Base-by-base conservation (phyloP, 2,888 invertebrate genomes). In the Dynastes maya region DNA sequence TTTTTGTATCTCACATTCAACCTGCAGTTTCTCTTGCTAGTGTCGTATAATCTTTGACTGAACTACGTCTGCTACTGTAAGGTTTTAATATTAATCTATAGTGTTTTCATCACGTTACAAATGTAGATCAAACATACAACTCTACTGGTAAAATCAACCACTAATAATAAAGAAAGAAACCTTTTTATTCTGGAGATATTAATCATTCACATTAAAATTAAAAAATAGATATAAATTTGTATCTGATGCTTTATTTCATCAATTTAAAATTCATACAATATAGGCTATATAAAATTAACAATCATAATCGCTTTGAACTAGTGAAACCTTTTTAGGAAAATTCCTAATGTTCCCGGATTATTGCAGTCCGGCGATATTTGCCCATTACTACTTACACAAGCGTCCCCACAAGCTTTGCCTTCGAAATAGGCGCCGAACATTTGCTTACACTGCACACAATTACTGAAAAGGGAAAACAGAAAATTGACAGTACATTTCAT, bases 351-450 rank as follows among this genome's bases (percentile, higher is more conserved):
- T 32, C 85, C 86, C n/a, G 90, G 89, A 84, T 90, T 90, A 85
- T 90, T 90, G 84, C 90, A 90, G 81, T 91, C 90, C 0, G 90
- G 90, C 29, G 87, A 86, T 76, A 85, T 79, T 70, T 78, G 70
- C 13, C 87, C 87, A 78, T 86, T 83, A 76, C 84, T 86, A 5
- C 82, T 79, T 53, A 89, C 84, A 82, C 90, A 90, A 64, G 88
- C 86, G 79, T 90, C 90, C 27, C 89, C 90, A 81, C 90, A 90
- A 27, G 86, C 86, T 82, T 88, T 87, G 49, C 90, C 90, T 81
- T 88, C 86, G 84, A 90, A 90, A 83, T 89, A 90, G n/a, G 87
- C 88, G 1, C 90, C 90, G 82, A 88, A 90, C 89, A 90, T 90
- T 83, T 89, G 87, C 83, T 90, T 90, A 82, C 90, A 90, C 81